Conservation (phyloP, 2,797 vertebrate genomes). For the Sphenodon punctatus region DNA sequence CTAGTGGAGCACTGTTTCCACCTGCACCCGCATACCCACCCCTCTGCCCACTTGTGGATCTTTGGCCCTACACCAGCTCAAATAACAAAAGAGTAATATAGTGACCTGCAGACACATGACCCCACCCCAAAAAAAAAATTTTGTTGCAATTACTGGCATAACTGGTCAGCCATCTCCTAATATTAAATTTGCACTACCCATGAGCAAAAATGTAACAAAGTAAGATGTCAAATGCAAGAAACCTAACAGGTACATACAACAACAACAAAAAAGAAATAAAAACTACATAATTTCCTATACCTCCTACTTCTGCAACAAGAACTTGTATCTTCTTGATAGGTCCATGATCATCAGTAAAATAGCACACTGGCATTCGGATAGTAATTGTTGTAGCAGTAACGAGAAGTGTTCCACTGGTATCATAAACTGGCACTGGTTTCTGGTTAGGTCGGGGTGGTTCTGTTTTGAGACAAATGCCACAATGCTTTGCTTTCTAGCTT, state of each 20-base stretch:
- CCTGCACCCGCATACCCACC: no score
- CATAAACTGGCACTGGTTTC: slow-evolving; percentile 84
- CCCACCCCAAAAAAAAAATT: no score
- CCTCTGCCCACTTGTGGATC: no score
- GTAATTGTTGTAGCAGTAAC: slow-evolving; percentile 91
- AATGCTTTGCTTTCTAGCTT: not conserved
- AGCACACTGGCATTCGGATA: slow-evolving; percentile 92
- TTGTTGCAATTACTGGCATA: not conserved
- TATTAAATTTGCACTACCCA: not conserved
- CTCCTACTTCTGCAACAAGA: slow-evolving; percentile 91
- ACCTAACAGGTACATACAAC: not conserved
- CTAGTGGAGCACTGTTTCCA: no score
- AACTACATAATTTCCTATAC: slow-evolving; percentile 72
- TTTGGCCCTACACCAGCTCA: no score
- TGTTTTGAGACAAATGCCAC: slow-evolving; percentile 62
- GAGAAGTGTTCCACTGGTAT: slow-evolving; percentile 82
- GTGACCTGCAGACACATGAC: no score
- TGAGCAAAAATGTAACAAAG: not conserved
- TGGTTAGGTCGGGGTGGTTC: slow-evolving; percentile 88
- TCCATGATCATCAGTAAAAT: slow-evolving; percentile 94
- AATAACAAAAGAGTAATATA: no score
- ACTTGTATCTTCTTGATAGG: slow-evolving; percentile 94
- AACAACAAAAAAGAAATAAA: not conserved
- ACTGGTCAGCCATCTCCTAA: not conserved
- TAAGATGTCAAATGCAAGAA: not conserved